phyloP scores from a whole-genome alignment of 2,888 invertebrate species.

The Metallyticus violacea region DNA sequence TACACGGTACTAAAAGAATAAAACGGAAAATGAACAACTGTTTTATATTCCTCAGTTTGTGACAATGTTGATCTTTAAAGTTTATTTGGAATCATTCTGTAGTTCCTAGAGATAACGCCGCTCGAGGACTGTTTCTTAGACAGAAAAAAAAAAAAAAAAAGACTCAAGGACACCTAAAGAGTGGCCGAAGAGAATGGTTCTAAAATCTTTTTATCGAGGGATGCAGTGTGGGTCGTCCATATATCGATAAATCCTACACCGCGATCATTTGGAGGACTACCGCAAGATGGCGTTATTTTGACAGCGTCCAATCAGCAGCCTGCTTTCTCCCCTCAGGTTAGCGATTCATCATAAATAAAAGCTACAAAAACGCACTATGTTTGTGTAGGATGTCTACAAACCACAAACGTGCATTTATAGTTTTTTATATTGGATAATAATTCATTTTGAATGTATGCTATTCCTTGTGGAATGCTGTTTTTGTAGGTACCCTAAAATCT shows the following conservation, averaged over 20 bases:
- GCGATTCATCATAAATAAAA: neutral
- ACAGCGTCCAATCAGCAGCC: neutral
- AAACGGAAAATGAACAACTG: too few relatives aligned
- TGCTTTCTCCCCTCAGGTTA: neutral
- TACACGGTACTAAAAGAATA: too few relatives aligned
- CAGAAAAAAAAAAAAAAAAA: neutral
- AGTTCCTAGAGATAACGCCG: neutral
- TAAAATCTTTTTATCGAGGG: neutral
- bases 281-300: neutral
- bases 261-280: neutral
- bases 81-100: neutral
- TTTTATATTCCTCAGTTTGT: too few relatives aligned
- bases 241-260: neutral
- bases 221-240: neutral
- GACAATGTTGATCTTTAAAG: too few relatives aligned
- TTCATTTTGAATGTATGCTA: neutral
- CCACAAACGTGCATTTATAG: neutral
- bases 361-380: neutral
- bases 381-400: neutral
- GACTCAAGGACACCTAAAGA: neutral
- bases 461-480: neutral
- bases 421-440: neutral
- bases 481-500: neutral
- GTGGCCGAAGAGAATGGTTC: neutral
- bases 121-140: neutral